Base-by-base conservation (phyloP, 2,113 vertebrate genomes). In the Ptychochromis oligacanthus region DNA sequence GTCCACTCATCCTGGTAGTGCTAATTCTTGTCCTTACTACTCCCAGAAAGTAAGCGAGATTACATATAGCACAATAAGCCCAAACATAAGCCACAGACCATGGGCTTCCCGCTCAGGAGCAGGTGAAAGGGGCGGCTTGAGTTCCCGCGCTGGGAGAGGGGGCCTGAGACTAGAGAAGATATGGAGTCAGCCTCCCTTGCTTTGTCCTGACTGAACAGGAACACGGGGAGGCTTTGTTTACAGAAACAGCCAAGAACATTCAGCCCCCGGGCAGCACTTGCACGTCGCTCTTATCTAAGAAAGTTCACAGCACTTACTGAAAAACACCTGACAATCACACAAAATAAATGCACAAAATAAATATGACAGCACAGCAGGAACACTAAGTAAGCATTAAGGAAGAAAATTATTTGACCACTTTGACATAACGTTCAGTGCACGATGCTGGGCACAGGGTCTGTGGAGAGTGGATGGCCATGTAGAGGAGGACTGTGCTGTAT, bases 61-160 rank as follows among this genome's bases (percentile, higher is more conserved):
- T 86, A 81, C 82, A 92, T 91, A 93, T 94, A 94, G 92, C 77
- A 28, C 67, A 13, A 57, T 24, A 46, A 86, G 82, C 77, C 88
- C 92, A 93, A 94, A 93, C 91, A 94, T 92, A 89, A 91, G 55
- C 91, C 91, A 57, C 93, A 93, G 87, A 92, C 92, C 93, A 89
- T 87, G 59, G 81, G 80, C 89, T 94, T 95, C 93, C 92, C 91
- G 87, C 90, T 94, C 85, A 67, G 58, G 24, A 89, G 62, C 87
- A 90, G 88, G 90, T 93, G 86, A 85, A 81, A 81, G 83, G 83
- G 85, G 82, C 28, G 76, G 84, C 31, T 46, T 56, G 78, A 22
- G 40, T 78, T 90, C 80, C 82, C 85, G 82, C 78, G 56, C 85
- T 60, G 24, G 75, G n/a, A 70, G 59, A 78, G 78, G 58, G 82